Percentiles rank a stretch among this genome's conserved stretches.
Evolutionary conservation across 2,113 vertebrate genomes (phyloP).

Genomic region (Microtus ochrogaster): DNA sequence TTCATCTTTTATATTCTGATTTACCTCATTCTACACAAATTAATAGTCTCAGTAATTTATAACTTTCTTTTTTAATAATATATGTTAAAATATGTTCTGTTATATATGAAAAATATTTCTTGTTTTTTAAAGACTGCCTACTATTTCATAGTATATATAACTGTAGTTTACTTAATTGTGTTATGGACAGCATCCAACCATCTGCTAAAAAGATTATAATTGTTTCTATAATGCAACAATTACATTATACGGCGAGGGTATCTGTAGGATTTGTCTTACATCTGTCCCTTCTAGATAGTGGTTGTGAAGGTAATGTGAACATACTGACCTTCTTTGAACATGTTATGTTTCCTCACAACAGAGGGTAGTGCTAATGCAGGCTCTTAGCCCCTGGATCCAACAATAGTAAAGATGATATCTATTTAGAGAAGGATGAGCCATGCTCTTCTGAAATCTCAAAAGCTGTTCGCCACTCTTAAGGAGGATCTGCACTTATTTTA

Average conservation of each 20-base stretch:
- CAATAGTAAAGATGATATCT: background rate
- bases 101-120: background rate
- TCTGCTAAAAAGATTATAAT: background rate
- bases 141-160: background rate
- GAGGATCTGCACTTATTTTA: background rate
- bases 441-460: background rate
- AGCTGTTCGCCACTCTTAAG: background rate
- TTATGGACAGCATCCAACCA: background rate
- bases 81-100: background rate
- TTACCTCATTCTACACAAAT: background rate
- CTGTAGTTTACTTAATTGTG: background rate
- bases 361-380: background rate
- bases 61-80: background rate
- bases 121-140: background rate
- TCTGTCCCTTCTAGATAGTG: background rate
- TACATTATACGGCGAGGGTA: background rate
- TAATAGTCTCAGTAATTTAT: background rate
- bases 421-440: accelerated
- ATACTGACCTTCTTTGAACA: background rate
- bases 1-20: background rate
- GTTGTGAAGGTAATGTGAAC: background rate
- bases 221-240: background rate
- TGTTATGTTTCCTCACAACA: background rate
- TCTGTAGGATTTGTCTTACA: background rate
- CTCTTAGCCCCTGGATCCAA: background rate